Conservation (phyloP, 2,797 vertebrate genomes). For the Potorous gilbertii region DNA sequence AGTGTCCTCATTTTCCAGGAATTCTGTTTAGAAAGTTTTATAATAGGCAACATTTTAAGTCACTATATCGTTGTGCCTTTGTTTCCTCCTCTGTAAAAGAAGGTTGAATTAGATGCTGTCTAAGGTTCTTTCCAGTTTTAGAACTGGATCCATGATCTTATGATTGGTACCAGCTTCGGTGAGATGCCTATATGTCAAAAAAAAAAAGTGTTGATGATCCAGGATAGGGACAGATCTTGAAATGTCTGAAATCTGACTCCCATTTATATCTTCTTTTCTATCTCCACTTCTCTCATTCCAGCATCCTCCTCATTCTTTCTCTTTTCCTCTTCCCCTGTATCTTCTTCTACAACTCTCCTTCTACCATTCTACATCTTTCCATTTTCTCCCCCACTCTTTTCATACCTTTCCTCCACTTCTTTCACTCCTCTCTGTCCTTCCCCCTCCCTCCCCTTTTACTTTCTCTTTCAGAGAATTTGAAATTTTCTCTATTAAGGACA, state of each 20-base stretch:
- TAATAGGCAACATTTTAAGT: background rate
- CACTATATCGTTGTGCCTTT: background rate
- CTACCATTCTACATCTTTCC: background rate
- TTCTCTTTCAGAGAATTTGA: background rate
- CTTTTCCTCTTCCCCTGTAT: background rate
- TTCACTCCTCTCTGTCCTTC: background rate
- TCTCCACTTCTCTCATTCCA: background rate
- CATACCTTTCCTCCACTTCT: background rate
- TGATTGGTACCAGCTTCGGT: background rate
- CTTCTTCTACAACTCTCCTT: background rate
- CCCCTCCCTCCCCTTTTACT: background rate
- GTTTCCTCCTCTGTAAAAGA: background rate
- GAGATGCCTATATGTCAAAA: background rate
- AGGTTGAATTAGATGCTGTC: background rate
- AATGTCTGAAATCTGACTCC: background rate
- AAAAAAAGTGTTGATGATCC: constrained; percentile 4
- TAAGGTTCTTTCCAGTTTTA: background rate
- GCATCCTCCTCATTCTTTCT: background rate
- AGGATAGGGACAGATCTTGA: background rate
- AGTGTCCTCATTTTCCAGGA: background rate
- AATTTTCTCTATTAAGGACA: background rate
- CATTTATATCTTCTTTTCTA: background rate
- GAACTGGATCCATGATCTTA: background rate
- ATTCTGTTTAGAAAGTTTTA: background rate
- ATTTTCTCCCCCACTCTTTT: background rate